Percentiles rank a stretch among this genome's conserved stretches.
Evolutionary conservation across 1,140 invertebrate genomes (phyloP).

Genomic region (Mactra quadrangularis): DNA sequence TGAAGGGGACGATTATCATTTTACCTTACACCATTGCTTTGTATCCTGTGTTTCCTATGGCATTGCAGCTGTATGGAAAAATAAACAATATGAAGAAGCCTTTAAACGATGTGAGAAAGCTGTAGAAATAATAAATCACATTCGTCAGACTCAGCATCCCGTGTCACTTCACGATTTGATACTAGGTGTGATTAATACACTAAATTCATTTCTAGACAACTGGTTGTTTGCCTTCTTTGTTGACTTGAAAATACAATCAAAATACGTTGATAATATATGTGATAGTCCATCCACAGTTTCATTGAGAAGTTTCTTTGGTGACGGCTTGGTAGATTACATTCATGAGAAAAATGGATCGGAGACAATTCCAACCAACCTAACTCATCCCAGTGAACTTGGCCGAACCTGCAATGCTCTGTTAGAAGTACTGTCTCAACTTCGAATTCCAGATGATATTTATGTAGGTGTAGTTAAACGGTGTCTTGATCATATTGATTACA

Average conservation of each 20-base stretch:
- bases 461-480: too few relatives aligned
- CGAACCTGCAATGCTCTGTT: too few relatives aligned
- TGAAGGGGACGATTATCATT: background rate
- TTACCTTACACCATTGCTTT: background rate
- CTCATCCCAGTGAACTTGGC: too few relatives aligned
- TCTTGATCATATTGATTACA: too few relatives aligned
- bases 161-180: background rate
- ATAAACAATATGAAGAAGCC: background rate
- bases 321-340: background rate
- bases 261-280: constrained; percentile 1
- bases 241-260: background rate
- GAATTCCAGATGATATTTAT: too few relatives aligned
- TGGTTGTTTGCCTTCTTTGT: constrained; percentile 20
- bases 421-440: too few relatives aligned
- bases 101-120: background rate
- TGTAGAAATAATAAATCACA: background rate
- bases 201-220: background rate
- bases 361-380: background rate
- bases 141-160: background rate
- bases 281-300: background rate
- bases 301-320: background rate
- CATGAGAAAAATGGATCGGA: background rate
- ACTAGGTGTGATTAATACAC: background rate
- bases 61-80: background rate
- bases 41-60: background rate